These are phyloP conservation scores for Laticauda colubrina DNA, from an alignment of 2,113 vertebrate species.

Conservation along the genomic window DNA sequence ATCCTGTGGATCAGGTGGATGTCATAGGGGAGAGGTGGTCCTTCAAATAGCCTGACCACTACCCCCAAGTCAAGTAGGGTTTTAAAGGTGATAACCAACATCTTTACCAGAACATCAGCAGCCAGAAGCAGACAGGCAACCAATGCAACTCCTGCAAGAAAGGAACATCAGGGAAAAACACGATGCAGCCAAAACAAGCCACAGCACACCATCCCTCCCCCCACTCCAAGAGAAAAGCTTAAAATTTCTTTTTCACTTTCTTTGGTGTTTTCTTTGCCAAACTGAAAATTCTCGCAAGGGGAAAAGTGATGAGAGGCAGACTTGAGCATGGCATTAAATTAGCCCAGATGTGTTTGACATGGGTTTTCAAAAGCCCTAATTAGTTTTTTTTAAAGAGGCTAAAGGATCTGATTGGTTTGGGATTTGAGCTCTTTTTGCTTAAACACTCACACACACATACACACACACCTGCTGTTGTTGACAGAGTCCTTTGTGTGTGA, in stretches of 20 bases:
- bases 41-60: not conserved
- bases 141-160: not conserved
- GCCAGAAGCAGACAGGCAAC: not conserved
- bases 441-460: not conserved
- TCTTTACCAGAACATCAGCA: too few species aligned
- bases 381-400: not conserved
- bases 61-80: not conserved
- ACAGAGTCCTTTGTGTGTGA: not conserved
- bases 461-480: not conserved
- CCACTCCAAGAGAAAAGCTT: not conserved
- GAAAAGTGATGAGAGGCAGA: not conserved
- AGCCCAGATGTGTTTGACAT: not conserved
- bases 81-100: not conserved
- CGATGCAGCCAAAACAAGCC: not conserved
- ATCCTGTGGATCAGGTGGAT: not conserved
- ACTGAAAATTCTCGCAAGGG: not conserved
- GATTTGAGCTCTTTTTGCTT: not conserved
- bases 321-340: not conserved
- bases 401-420: not conserved
- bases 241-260: not conserved
- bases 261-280: not conserved
- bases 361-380: not conserved
- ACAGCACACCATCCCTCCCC: not conserved
- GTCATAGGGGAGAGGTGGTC: not conserved
- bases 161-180: not conserved